A percentile compares a stretch with the other conserved stretches of the same genome.
Conservation (phyloP, 2,888 invertebrate genomes). For the Drosophila lacicola region DNA sequence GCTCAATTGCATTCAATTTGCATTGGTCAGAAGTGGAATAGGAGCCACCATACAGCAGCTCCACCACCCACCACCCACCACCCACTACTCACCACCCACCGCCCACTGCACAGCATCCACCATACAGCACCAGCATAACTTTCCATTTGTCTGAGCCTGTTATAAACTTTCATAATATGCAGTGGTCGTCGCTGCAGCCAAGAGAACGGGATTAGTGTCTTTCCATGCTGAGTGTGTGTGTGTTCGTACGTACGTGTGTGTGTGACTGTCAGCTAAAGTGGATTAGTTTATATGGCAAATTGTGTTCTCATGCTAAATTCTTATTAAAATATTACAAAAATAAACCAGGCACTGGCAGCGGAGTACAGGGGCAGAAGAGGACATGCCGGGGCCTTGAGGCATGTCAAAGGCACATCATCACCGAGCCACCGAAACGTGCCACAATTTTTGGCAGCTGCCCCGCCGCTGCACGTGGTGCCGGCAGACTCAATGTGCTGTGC, state of each 20-base stretch:
- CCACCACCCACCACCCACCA: neutral
- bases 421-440: slow-evolving; percentile 11
- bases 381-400: neutral
- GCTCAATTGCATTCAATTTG: slow-evolving; percentile 64
- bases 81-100: neutral
- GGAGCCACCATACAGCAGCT: slow-evolving; percentile 1
- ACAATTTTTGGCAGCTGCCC: slow-evolving; percentile 36
- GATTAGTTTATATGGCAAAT: slow-evolving; percentile 59
- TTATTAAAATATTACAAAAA: slow-evolving; percentile 40
- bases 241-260: neutral
- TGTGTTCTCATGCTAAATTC: slow-evolving; percentile 24
- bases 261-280: slow-evolving; percentile 49
- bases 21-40: slow-evolving; percentile 57
- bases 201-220: slow-evolving; percentile 44
- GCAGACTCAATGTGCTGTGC: slow-evolving; percentile 46
- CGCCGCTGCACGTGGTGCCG: slow-evolving; percentile 22
- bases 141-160: slow-evolving; percentile 57
- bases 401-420: slow-evolving; percentile 31
- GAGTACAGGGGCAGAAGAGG: neutral
- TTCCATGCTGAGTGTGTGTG: neutral
- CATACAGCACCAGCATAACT: slow-evolving; percentile 39
- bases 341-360: slow-evolving; percentile 5
- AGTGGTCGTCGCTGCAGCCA: slow-evolving; percentile 30
- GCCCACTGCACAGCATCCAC: neutral
- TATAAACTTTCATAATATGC: slow-evolving; percentile 59